These are phyloP conservation scores for Diachasmimorpha longicaudata DNA, from an alignment of 1,140 invertebrate genomes.

Conservation along the genomic window DNA sequence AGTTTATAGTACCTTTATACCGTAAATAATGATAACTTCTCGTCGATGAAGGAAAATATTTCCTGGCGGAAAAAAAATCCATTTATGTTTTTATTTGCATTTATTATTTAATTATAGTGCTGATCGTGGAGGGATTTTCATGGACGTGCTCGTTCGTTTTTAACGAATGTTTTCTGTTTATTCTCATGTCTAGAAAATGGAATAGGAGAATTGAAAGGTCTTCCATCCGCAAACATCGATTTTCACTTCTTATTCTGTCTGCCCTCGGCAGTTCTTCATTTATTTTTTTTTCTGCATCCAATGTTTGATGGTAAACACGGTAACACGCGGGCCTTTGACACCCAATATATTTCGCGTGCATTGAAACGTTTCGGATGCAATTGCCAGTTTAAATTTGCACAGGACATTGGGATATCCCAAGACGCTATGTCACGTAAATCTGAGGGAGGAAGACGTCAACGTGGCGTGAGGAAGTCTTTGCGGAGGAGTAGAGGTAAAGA, in stretches of 20 bases:
- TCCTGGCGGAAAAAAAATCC: no score
- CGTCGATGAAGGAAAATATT: neutral
- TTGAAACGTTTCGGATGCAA: constrained; percentile 19
- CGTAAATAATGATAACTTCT: neutral
- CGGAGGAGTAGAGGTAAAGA: neutral
- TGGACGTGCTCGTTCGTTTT: neutral
- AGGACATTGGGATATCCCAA: constrained; percentile 8
- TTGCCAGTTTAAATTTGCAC: constrained; percentile 22
- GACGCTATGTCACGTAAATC: constrained; percentile 18
- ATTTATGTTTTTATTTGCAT: neutral
- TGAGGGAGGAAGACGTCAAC: neutral
- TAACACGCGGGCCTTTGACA: constrained; percentile 14
- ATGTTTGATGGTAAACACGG: constrained; percentile 14
- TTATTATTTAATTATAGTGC: neutral
- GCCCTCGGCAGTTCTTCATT: neutral
- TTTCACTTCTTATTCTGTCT: neutral
- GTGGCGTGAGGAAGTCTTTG: neutral
- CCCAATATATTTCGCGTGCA: neutral
- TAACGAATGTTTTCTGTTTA: neutral
- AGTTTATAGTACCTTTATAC: neutral
- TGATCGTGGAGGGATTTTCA: no score
- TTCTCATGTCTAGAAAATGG: neutral
- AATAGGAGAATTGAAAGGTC: neutral
- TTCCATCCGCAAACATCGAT: neutral
- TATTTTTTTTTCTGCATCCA: constrained; percentile 1